These are phyloP conservation scores for Macrosiphum euphorbiae DNA, from an alignment of 2,888 invertebrate genomes.

Conservation along the genomic window DNA sequence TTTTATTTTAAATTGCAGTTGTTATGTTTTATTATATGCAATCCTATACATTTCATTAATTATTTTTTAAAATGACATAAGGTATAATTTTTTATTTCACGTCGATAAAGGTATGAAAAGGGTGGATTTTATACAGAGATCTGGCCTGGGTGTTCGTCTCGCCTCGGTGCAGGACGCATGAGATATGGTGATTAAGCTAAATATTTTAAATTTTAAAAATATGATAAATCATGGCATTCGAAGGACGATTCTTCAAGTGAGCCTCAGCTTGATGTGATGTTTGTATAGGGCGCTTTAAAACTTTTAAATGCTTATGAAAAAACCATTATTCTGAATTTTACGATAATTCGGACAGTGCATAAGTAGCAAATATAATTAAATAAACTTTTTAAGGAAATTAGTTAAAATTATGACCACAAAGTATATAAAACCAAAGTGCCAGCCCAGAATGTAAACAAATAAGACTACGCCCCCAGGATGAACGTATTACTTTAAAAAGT, in stretches of 20 bases:
- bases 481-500: neutral
- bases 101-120: neutral
- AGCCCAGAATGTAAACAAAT: neutral
- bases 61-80: constrained; percentile 15
- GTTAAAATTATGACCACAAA: neutral
- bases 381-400: neutral
- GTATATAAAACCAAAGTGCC: neutral
- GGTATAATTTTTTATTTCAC: neutral
- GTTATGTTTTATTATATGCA: neutral
- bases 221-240: neutral
- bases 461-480: neutral
- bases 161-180: neutral
- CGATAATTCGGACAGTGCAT: neutral
- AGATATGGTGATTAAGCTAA: neutral
- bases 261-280: neutral
- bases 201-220: neutral
- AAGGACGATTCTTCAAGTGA: neutral
- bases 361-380: neutral
- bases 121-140: neutral
- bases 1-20: neutral
- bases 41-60: neutral
- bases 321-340: neutral
- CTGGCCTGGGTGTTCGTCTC: neutral
- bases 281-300: neutral
- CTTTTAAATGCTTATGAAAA: neutral